Evolutionary conservation across 2,888 invertebrate species (phyloP).

Genomic region (Argyra leucocephala): DNA sequence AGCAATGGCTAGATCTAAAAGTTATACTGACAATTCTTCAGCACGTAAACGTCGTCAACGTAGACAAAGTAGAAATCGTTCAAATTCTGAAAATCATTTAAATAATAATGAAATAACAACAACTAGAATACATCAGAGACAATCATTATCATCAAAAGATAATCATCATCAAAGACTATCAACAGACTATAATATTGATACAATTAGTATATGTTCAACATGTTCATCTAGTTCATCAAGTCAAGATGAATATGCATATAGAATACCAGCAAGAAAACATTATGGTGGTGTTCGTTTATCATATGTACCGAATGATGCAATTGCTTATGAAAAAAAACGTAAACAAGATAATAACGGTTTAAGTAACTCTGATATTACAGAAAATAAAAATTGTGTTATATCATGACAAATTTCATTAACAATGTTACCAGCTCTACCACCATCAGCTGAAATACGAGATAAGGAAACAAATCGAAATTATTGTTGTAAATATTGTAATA

Average conservation of each 20-base stretch:
- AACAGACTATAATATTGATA: conserved; percentile 51
- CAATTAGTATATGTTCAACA: conserved; percentile 76
- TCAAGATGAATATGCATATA: conserved; percentile 78
- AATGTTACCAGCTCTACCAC: too few species aligned
- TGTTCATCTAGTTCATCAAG: conserved; percentile 78
- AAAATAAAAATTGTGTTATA: conserved; percentile 73
- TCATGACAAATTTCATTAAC: conserved; percentile 52
- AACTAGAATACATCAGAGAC: conserved; percentile 1
- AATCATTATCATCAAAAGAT: background rate
- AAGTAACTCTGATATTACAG: conserved; percentile 38
- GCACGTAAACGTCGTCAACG: conserved; percentile 36
- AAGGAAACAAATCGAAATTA: too few species aligned
- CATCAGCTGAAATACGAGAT: too few species aligned
- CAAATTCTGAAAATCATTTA: conserved; percentile 42
- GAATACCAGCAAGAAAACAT: conserved; percentile 68
- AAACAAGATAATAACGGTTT: conserved; percentile 42
- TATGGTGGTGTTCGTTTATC: conserved; percentile 85
- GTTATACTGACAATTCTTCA: conserved; percentile 46
- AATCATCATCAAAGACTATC: conserved; percentile 7
- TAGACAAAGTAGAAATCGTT: conserved; percentile 35
- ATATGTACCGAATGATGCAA: conserved; percentile 84
- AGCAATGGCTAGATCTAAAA: conserved; percentile 47
- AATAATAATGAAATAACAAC: conserved; percentile 27
- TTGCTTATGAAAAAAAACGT: conserved; percentile 67
- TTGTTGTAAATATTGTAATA: too few species aligned